Evolutionary conservation across 2,888 invertebrate species (phyloP), one percentile per base, ranked within the genome.

Genomic region (Melipona beecheii): DNA sequence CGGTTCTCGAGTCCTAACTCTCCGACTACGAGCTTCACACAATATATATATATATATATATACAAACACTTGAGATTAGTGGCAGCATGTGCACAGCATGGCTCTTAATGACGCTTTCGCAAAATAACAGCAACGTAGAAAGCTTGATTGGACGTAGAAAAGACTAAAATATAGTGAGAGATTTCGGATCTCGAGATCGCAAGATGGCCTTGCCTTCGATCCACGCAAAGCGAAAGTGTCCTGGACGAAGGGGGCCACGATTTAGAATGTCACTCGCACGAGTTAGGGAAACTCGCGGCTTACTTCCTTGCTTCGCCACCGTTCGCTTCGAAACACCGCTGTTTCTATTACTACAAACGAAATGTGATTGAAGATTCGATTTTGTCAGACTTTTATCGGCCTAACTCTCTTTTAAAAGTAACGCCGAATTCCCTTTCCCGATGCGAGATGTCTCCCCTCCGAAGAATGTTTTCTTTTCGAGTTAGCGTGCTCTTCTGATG

Each of bases 41-140:
- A 65, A 60, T 15, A n/a, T 31, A 3, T 31, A 31, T 3, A 31
- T 36, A 36, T 6, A 36, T 36, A 43, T 43, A 43, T 1, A 66
- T 75, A 81, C 60, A 71, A 69, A 77, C 75, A 83, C 90, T n/a
- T 56, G 85, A 73, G 86, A 80, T 54, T 86, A 89, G 90, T 90
- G 89, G 90, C 89, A 90, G 93, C 93, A 93, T 93, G 93, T 92
- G 92, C 92, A 91, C 91, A 92, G 93, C 92, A 92, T 93, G 93
- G 90, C 91, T 90, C 89, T 43, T 87, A 87, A 81, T 56, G 81
- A 86, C 78, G 90, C 90, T 90, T 90, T 84, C 75, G 86, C 86
- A 82, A 31, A 31, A 76, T 85, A 84, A 86, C 65, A 78, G 84
- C 78, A 83, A 84, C 74, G 43, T 43, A 43, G 43, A 43, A 43